phyloP scores from a whole-genome alignment of 2,797 vertebrate species.

The Sebastes nivosus region DNA sequence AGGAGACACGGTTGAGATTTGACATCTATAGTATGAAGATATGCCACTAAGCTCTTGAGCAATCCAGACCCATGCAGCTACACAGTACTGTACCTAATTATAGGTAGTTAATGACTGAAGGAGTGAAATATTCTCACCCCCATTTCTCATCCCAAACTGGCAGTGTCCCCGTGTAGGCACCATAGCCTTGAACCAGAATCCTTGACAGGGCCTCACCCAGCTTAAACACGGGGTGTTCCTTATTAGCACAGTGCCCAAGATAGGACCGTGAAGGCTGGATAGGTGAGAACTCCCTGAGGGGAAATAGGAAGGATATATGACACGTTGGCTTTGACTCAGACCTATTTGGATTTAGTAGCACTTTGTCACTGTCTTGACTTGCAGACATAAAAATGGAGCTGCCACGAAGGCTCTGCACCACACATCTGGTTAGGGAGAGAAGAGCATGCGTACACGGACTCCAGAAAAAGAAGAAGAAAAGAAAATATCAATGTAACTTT shows the following conservation, averaged over 20 bases:
- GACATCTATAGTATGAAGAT: background rate
- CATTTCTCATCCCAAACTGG: conserved; percentile 45
- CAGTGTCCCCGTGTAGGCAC: conserved; percentile 26
- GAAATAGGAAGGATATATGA: conserved; percentile 62
- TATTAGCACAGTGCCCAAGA: conserved; percentile 66
- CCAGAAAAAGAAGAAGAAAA: conserved; percentile 39
- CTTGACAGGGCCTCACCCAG: conserved; percentile 47
- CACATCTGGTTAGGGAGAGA: conserved; percentile 37
- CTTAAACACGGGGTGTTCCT: conserved; percentile 62
- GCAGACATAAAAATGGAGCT: conserved; percentile 52
- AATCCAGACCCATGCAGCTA: conserved; percentile 72
- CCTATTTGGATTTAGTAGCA: conserved; percentile 62
- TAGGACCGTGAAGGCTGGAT: conserved; percentile 43
- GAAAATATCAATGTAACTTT: conserved; percentile 66
- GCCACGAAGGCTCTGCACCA: conserved; percentile 1
- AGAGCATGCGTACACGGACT: conserved; percentile 8
- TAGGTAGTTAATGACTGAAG: conserved; percentile 89
- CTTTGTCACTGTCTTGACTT: conserved; percentile 69
- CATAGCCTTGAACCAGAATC: conserved; percentile 50
- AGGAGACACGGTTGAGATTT: background rate
- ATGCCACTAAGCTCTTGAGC: conserved; percentile 35
- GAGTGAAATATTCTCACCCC: conserved; percentile 65
- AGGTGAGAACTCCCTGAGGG: conserved; percentile 48
- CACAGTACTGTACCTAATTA: conserved; percentile 87
- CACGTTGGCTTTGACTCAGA: conserved; percentile 63